phyloP scores from a whole-genome alignment of 2,888 invertebrate genomes.

The Cactoblastis cactorum region DNA sequence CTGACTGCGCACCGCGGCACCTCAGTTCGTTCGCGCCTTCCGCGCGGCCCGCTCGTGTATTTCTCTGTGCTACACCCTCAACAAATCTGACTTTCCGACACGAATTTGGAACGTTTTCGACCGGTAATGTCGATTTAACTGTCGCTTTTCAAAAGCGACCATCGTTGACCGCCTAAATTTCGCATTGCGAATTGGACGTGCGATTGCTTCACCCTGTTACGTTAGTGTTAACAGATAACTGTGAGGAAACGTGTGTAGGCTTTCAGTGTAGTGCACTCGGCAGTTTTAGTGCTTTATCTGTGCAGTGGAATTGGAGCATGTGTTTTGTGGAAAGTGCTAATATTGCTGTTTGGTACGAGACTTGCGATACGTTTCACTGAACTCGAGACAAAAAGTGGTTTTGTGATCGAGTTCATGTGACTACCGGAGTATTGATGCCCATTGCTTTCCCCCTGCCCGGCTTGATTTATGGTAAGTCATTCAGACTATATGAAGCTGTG shows the following conservation, averaged over 20 bases:
- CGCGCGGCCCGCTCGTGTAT: constrained; percentile 72
- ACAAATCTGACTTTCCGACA: constrained; percentile 45
- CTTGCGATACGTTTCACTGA: constrained; percentile 61
- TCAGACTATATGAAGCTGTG: constrained; percentile 28
- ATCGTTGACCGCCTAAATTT: constrained; percentile 58
- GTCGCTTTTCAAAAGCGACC: constrained; percentile 61
- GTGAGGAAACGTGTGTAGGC: constrained; percentile 68
- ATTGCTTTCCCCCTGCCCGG: constrained; percentile 56
- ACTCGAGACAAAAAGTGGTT: constrained; percentile 62
- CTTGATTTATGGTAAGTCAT: constrained; percentile 67
- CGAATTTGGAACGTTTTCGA: constrained; percentile 69
- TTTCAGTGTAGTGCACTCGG: constrained; percentile 60
- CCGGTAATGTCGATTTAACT: constrained; percentile 68
- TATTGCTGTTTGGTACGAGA: constrained; percentile 49
- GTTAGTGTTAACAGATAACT: constrained; percentile 64
- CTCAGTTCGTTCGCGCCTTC: constrained; percentile 72
- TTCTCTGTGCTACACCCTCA: constrained; percentile 29
- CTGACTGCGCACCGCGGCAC: constrained; percentile 51
- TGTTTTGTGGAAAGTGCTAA: constrained; percentile 70
- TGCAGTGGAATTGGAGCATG: constrained; percentile 64
- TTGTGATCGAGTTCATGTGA: constrained; percentile 63
- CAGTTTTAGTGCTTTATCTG: constrained; percentile 61
- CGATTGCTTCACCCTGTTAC: constrained; percentile 66
- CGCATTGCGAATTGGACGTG: constrained; percentile 67
- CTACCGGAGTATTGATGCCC: constrained; percentile 58